Percentiles rank a stretch among this genome's conserved stretches.
Conservation (phyloP, 2,113 vertebrate species). For the Perccottus glenii region DNA sequence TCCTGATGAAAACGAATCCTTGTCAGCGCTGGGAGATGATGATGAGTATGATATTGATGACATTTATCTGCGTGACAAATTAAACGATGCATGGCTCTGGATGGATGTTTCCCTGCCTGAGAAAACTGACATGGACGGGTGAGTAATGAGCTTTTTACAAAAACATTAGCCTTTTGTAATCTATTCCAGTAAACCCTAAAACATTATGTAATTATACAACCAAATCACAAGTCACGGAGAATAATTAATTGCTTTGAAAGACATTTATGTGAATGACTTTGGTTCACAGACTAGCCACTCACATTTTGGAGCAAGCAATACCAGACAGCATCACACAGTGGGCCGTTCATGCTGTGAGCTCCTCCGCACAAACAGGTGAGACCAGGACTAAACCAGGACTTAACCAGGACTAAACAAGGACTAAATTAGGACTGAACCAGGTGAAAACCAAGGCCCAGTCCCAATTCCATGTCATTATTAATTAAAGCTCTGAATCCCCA, state of each 20-base stretch:
- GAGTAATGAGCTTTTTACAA: neutral
- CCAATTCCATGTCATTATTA: too few relatives aligned
- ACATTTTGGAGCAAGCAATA: slow-evolving; percentile 30
- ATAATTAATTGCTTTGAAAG: too few relatives aligned
- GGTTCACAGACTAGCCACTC: slow-evolving; percentile 60
- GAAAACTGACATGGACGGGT: slow-evolving; percentile 61
- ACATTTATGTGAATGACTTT: slow-evolving; percentile 1
- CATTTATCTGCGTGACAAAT: slow-evolving; percentile 73
- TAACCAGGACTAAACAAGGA: neutral
- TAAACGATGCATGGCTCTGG: slow-evolving; percentile 81
- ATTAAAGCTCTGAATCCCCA: too few relatives aligned
- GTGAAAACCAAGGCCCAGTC: too few relatives aligned
- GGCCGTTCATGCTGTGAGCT: slow-evolving; percentile 75
- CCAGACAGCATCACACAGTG: slow-evolving; percentile 82
- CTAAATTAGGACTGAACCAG: neutral
- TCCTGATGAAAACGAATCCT: neutral
- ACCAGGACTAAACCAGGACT: neutral
- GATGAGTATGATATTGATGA: slow-evolving; percentile 63
- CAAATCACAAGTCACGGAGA: too few relatives aligned
- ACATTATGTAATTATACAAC: too few relatives aligned
- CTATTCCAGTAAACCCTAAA: too few relatives aligned
- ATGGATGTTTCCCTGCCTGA: slow-evolving; percentile 62
- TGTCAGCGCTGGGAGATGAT: slow-evolving; percentile 27
- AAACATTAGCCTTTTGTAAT: too few relatives aligned
- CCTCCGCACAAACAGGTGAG: slow-evolving; percentile 71